Evolutionary conservation across 2,113 vertebrate genomes (phyloP).

Genomic region (Oryzias celebensis): DNA sequence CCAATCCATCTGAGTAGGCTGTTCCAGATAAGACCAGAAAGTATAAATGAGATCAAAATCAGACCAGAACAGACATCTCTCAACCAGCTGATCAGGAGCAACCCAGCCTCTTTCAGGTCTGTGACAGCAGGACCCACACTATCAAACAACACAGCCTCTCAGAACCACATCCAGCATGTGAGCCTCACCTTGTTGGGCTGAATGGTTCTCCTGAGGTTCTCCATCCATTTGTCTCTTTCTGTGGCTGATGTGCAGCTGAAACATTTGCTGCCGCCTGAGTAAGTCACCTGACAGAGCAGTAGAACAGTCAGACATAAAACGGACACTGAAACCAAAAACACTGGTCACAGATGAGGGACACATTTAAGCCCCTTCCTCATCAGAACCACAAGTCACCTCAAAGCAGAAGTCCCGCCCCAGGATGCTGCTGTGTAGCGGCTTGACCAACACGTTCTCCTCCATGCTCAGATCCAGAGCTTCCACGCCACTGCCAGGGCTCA

Average conservation of each 20-base stretch:
- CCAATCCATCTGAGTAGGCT: too few species aligned
- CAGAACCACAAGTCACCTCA: constrained; percentile 74
- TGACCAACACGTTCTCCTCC: constrained; percentile 88
- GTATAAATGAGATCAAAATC: too few species aligned
- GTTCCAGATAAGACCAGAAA: too few species aligned
- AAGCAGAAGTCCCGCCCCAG: constrained; percentile 97
- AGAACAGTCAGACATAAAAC: background rate
- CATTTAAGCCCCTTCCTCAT: too few species aligned
- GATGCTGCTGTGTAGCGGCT: constrained; percentile 93
- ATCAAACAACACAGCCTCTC: background rate
- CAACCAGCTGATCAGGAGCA: background rate
- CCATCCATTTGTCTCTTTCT: constrained; percentile 99
- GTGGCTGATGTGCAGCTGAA: constrained; percentile 93
- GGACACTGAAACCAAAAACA: too few species aligned
- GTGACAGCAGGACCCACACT: too few species aligned
- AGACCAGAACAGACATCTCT: too few species aligned
- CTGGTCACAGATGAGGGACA: too few species aligned
- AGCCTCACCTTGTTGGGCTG: constrained; percentile 92
- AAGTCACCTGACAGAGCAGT: constrained; percentile 82
- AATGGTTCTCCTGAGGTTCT: constrained; percentile 91
- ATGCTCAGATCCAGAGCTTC: constrained; percentile 89
- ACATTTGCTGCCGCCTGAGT: constrained; percentile 92
- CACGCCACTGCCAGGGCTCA: constrained; percentile 85
- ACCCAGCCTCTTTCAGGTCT: too few species aligned
- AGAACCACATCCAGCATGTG: background rate